phyloP scores from a whole-genome alignment of 2,113 vertebrate genomes.

The Enhydra lutris region DNA sequence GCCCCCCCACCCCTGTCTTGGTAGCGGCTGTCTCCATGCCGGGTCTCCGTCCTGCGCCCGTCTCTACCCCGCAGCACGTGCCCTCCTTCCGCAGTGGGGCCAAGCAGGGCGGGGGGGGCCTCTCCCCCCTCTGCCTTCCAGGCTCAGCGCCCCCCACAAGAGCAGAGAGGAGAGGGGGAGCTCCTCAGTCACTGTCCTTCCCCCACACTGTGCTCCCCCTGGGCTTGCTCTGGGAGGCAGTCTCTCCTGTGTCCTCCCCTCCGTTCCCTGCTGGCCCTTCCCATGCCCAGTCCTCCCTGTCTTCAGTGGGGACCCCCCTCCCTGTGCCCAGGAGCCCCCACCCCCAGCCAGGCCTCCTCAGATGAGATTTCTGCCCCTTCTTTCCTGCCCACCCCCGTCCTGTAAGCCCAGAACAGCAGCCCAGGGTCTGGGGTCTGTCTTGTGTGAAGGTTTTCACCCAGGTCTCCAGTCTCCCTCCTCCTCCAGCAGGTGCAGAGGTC shows the following conservation, averaged over 20 bases:
- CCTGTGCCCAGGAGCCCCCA: not conserved
- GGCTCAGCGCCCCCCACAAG: not conserved
- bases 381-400: not conserved
- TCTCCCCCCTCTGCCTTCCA: not conserved
- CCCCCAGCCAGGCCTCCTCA: not conserved
- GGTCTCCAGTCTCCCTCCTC: not conserved
- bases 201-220: too few relatives aligned
- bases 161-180: not conserved
- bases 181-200: too few relatives aligned
- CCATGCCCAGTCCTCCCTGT: not conserved
- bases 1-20: too few relatives aligned
- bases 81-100: not conserved
- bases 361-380: not conserved
- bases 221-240: not conserved
- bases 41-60: not conserved
- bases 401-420: not conserved
- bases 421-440: not conserved
- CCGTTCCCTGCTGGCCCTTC: not conserved
- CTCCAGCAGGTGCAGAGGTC: not conserved
- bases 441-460: not conserved
- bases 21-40: not conserved
- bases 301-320: not conserved
- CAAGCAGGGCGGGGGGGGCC: accelerated
- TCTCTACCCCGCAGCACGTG: not conserved
- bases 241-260: not conserved